These are phyloP conservation scores for Keiferia lycopersicella DNA, from an alignment of 2,888 invertebrate species.

Conservation along the genomic window DNA sequence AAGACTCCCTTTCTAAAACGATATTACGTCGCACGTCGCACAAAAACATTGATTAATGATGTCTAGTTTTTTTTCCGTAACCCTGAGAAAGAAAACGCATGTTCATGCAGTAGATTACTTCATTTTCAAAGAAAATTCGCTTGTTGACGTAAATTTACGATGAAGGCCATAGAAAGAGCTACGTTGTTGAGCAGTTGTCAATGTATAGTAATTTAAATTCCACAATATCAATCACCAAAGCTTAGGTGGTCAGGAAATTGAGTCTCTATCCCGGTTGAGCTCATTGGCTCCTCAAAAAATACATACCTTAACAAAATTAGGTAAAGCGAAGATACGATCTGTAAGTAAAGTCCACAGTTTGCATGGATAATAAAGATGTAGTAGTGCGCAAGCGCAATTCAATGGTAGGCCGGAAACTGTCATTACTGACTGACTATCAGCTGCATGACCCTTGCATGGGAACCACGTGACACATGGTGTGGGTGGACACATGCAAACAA, in stretches of 20 bases:
- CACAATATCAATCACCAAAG: too few relatives aligned
- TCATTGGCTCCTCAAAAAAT: too few relatives aligned
- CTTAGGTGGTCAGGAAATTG: too few relatives aligned
- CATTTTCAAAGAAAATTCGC: not conserved
- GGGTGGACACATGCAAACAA: not conserved
- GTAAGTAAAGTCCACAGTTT: not conserved
- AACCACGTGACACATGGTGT: not conserved
- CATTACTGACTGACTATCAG: constrained; percentile 1
- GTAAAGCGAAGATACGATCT: too few relatives aligned
- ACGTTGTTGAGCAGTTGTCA: too few relatives aligned
- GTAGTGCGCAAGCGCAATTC: not conserved
- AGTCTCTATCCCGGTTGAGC: too few relatives aligned
- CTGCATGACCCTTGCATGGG: constrained; percentile 9
- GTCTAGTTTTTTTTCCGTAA: not conserved
- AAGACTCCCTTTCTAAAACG: not conserved
- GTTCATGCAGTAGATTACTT: constrained; percentile 1
- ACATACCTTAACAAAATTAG: too few relatives aligned
- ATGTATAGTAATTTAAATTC: too few relatives aligned
- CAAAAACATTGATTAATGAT: constrained; percentile 7
- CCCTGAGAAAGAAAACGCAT: not conserved
- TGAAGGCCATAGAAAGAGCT: not conserved
- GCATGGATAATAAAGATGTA: not conserved
- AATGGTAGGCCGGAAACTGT: not conserved
- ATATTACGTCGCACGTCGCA: not conserved
- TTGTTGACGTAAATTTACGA: not conserved